phyloP scores from a whole-genome alignment of 2,888 invertebrate genomes.

The Ochlodes sylvanus region DNA sequence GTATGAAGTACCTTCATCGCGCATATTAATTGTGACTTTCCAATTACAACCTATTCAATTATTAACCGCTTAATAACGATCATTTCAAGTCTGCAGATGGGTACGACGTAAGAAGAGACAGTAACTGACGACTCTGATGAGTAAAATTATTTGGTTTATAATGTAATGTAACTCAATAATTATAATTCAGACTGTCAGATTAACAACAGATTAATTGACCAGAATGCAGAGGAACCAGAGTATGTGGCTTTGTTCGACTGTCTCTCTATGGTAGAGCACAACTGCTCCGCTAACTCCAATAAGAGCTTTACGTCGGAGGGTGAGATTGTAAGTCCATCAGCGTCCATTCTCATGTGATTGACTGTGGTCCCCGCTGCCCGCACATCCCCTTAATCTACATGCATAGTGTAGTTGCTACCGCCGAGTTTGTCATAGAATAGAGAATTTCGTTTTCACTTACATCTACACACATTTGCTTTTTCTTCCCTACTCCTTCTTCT shows the following conservation, averaged over 20 bases:
- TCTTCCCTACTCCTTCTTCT: too few species aligned
- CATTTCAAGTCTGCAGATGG: slow-evolving; percentile 3
- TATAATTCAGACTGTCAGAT: slow-evolving; percentile 17
- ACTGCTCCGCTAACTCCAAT: slow-evolving; percentile 91
- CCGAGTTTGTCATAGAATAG: background rate
- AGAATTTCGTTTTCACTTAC: background rate
- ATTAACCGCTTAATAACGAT: slow-evolving; percentile 4
- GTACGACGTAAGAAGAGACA: slow-evolving; percentile 7
- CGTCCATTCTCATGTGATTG: slow-evolving; percentile 17
- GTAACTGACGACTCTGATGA: background rate
- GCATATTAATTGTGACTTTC: background rate
- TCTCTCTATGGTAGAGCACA: slow-evolving; percentile 92
- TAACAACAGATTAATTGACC: slow-evolving; percentile 36
- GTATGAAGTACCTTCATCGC: background rate
- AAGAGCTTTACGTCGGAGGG: slow-evolving; percentile 91
- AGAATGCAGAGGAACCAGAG: slow-evolving; percentile 81
- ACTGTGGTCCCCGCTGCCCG: background rate
- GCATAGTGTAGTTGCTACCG: background rate
- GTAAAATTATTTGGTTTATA: slow-evolving; percentile 4
- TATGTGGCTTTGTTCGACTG: slow-evolving; percentile 90
- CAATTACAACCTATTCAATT: background rate
- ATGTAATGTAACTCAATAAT: background rate
- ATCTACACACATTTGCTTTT: background rate
- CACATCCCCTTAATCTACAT: background rate
- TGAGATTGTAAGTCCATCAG: slow-evolving; percentile 67